Conservation (phyloP, 2,797 vertebrate genomes). For the Lacerta viridis region DNA sequence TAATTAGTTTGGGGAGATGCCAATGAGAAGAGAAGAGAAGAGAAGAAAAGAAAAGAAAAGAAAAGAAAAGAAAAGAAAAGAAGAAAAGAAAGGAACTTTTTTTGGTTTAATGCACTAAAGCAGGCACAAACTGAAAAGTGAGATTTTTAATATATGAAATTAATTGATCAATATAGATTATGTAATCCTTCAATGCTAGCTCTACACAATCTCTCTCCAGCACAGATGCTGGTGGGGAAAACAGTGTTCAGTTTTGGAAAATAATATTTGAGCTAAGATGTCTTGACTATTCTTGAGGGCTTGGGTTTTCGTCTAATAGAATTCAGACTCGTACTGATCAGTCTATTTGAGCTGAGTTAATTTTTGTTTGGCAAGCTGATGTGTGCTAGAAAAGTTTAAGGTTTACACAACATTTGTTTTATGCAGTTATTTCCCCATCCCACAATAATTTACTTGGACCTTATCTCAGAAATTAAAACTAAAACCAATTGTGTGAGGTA, state of each 20-base stretch:
- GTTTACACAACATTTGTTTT: neutral
- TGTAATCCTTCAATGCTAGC: neutral
- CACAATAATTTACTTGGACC: neutral
- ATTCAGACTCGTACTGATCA: slow-evolving; percentile 13
- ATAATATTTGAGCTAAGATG: slow-evolving; percentile 1
- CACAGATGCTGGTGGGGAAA: neutral
- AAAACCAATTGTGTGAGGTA: slow-evolving; percentile 4
- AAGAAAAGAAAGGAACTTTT: neutral
- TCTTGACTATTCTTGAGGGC: neutral
- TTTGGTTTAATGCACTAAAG: neutral
- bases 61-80: neutral
- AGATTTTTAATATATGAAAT: slow-evolving; percentile 9
- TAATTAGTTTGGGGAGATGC: neutral
- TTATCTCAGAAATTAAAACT: slow-evolving; percentile 47
- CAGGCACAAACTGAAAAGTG: neutral
- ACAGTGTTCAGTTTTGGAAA: neutral
- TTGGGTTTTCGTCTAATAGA: slow-evolving; percentile 39
- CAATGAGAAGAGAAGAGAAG: neutral
- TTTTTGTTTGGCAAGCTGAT: neutral
- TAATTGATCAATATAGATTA: neutral
- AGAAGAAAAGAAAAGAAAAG: neutral
- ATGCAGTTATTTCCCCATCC: slow-evolving; percentile 14
- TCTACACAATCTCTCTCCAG: neutral
- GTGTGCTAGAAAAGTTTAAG: neutral
- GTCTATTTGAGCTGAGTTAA: slow-evolving; percentile 17